These are phyloP conservation scores for Panulirus ornatus DNA, from an alignment of 1,140 invertebrate species.

Conservation along the genomic window DNA sequence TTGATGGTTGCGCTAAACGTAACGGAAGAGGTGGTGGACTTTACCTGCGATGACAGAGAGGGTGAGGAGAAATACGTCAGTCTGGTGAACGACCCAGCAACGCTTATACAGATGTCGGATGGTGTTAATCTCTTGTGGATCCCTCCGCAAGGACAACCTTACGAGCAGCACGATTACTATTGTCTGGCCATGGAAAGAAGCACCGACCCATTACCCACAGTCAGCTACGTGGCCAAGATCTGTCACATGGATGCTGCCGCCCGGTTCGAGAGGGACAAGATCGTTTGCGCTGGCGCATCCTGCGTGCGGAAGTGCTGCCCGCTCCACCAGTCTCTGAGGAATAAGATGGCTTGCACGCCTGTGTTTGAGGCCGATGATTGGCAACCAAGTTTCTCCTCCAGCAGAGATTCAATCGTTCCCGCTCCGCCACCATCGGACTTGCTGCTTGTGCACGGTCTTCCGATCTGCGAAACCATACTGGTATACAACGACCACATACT, in stretches of 20 bases:
- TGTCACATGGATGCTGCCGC: background rate
- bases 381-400: background rate
- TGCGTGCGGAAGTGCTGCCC: slow-evolving; percentile 46
- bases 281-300: background rate
- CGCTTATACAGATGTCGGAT: background rate
- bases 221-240: background rate
- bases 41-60: background rate
- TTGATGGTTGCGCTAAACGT: background rate
- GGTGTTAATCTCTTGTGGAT: background rate
- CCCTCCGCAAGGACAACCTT: background rate
- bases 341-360: background rate
- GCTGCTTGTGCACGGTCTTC: slow-evolving; percentile 3
- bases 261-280: background rate
- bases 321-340: background rate
- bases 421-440: background rate
- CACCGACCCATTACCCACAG: background rate
- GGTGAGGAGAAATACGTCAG: background rate
- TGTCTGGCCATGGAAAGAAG: background rate
- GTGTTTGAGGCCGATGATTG: background rate
- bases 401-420: no score
- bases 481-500: background rate
- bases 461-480: background rate
- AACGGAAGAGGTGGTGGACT: background rate
- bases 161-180: background rate
- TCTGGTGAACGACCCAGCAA: background rate